These are phyloP conservation scores for Drosophila kurseongensis DNA, from an alignment of 1,140 invertebrate genomes.

Conservation along the genomic window DNA sequence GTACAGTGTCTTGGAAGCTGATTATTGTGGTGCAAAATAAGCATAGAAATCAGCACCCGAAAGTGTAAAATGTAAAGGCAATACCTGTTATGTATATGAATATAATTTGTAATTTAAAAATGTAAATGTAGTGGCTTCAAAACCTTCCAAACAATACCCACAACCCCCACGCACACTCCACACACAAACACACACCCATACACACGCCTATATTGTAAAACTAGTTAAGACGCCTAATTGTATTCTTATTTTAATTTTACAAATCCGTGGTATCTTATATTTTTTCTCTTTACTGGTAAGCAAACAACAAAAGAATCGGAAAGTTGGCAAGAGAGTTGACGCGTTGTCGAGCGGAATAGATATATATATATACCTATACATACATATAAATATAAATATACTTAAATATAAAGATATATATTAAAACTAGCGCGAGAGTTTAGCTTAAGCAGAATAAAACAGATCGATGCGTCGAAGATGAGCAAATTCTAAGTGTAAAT, in stretches of 20 bases:
- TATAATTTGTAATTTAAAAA: slow-evolving; percentile 44
- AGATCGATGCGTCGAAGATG: slow-evolving; percentile 37
- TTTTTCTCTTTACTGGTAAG: slow-evolving; percentile 30
- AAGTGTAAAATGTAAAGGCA: slow-evolving; percentile 44
- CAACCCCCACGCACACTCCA: neutral
- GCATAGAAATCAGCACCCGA: neutral
- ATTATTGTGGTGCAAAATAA: neutral
- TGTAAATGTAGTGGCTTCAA: slow-evolving; percentile 40
- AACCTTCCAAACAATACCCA: slow-evolving; percentile 5
- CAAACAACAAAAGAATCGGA: slow-evolving; percentile 3
- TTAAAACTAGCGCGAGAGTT: slow-evolving; percentile 39
- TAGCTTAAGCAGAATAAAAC: slow-evolving; percentile 41
- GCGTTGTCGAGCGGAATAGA: slow-evolving; percentile 28
- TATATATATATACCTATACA: slow-evolving; percentile 42
- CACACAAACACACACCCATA: neutral
- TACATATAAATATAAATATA: slow-evolving; percentile 20
- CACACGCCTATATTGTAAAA: slow-evolving; percentile 36
- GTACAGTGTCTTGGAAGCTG: slow-evolving; percentile 26
- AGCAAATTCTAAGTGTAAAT: slow-evolving; percentile 78
- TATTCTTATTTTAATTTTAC: slow-evolving; percentile 45
- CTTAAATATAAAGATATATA: slow-evolving; percentile 22
- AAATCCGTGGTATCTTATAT: slow-evolving; percentile 46
- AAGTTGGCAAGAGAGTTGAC: neutral
- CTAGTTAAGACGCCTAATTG: slow-evolving; percentile 49
- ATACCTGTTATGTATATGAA: slow-evolving; percentile 53